These are phyloP conservation scores for Ursus arctos DNA, from an alignment of 2,113 vertebrate species.

Conservation along the genomic window DNA sequence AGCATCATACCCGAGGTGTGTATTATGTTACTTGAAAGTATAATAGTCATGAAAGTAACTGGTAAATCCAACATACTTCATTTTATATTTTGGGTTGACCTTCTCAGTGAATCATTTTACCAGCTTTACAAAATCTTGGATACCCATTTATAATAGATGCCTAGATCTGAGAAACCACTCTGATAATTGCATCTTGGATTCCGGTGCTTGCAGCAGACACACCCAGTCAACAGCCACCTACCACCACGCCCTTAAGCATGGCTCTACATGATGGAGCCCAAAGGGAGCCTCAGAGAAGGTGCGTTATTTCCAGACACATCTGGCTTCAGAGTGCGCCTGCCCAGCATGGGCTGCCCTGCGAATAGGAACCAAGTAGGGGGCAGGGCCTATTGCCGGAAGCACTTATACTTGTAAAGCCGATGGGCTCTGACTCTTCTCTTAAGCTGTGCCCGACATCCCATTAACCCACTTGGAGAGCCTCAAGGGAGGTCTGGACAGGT, in stretches of 20 bases:
- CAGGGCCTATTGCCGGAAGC: not conserved
- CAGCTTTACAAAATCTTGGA: not conserved
- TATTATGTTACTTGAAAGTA: not conserved
- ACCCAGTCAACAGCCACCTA: not conserved
- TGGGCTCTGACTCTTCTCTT: not conserved
- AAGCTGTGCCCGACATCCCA: not conserved
- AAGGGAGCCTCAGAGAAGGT: not conserved
- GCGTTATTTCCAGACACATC: not conserved
- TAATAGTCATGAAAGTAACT: not conserved
- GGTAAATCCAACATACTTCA: not conserved
- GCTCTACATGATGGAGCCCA: not conserved
- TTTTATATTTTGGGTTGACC: not conserved
- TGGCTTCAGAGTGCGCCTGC: not conserved
- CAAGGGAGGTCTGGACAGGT: constrained; percentile 61
- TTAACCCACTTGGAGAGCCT: constrained; percentile 65
- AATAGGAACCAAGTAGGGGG: not conserved
- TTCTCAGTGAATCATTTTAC: not conserved
- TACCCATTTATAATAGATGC: not conserved
- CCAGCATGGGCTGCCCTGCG: not conserved
- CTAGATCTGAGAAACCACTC: not conserved
- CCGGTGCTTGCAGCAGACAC: not conserved
- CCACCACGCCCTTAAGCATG: not conserved
- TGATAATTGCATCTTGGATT: not conserved
- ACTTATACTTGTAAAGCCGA: not conserved
- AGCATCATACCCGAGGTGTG: not conserved